Conservation (phyloP, 2,797 vertebrate genomes). For the Sciaenops ocellatus region DNA sequence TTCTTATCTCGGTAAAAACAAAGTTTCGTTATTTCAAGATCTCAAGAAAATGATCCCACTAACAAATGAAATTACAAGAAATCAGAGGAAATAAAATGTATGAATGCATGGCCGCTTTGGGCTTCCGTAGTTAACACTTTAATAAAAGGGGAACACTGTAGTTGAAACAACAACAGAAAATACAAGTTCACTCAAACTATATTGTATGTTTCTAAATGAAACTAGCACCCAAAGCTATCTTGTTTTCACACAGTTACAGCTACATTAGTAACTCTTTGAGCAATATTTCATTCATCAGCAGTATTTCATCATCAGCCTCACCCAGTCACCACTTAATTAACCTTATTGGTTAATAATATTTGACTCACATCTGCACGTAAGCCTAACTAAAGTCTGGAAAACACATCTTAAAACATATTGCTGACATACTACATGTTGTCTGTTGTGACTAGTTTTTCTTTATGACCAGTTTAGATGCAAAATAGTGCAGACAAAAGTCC, state of each 20-base stretch:
- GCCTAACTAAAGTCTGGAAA: neutral
- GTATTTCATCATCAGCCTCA: neutral
- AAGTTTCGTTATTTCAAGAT: no score
- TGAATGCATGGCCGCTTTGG: no score
- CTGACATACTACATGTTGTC: neutral
- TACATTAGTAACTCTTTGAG: neutral
- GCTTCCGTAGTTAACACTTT: no score
- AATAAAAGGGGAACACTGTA: no score
- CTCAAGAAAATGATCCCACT: no score
- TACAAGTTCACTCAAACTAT: no score
- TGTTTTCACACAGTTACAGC: no score
- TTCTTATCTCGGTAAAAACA: no score
- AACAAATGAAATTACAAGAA: no score
- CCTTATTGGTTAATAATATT: neutral
- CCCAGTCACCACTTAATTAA: neutral
- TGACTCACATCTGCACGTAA: slow-evolving; percentile 14
- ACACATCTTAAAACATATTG: neutral
- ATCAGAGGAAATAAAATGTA: no score
- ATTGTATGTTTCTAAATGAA: no score
- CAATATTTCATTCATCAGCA: neutral
- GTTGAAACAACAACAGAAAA: no score
- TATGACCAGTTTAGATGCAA: neutral
- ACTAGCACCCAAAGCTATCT: neutral
- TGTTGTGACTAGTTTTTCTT: neutral
- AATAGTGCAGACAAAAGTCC: neutral